Conservation (phyloP, 1,140 invertebrate species). For the Acromyrmex echinatior region DNA sequence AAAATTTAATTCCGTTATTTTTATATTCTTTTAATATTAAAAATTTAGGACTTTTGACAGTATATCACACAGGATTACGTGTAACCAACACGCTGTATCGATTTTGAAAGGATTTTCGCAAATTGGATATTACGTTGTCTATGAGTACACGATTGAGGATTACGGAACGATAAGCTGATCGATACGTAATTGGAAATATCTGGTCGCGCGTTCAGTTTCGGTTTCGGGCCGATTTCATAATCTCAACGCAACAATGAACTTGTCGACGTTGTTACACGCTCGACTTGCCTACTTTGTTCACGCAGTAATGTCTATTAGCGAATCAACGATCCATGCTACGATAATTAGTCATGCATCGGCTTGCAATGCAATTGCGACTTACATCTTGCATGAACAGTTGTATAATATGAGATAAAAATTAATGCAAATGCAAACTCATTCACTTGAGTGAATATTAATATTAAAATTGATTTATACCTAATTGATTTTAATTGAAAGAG, state of each 20-base stretch:
- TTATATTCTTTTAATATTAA: neutral
- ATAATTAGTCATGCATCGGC: conserved; percentile 65
- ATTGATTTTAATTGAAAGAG: neutral
- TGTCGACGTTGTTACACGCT: conserved; percentile 72
- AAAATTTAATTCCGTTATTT: neutral
- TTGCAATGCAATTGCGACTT: neutral
- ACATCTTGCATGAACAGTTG: conserved; percentile 20
- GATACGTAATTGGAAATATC: conserved; percentile 75
- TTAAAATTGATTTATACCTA: no score
- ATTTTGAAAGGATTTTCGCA: conserved; percentile 57
- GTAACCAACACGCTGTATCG: conserved; percentile 33
- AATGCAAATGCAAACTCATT: neutral
- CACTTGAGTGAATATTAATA: neutral
- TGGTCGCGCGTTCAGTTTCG: conserved; percentile 48
- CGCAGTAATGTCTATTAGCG: conserved; percentile 63
- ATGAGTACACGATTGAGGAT: conserved; percentile 70
- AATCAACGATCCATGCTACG: conserved; percentile 66
- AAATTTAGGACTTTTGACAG: conserved; percentile 21
- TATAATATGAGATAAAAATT: conserved; percentile 40
- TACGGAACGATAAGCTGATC: conserved; percentile 68
- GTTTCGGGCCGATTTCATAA: conserved; percentile 39
- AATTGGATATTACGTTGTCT: conserved; percentile 65
- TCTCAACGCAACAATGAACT: conserved; percentile 53
- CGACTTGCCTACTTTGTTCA: conserved; percentile 73
- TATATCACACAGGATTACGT: conserved; percentile 35